Conservation (phyloP, 2,113 vertebrate genomes). For the Phylloscopus whistleri region DNA sequence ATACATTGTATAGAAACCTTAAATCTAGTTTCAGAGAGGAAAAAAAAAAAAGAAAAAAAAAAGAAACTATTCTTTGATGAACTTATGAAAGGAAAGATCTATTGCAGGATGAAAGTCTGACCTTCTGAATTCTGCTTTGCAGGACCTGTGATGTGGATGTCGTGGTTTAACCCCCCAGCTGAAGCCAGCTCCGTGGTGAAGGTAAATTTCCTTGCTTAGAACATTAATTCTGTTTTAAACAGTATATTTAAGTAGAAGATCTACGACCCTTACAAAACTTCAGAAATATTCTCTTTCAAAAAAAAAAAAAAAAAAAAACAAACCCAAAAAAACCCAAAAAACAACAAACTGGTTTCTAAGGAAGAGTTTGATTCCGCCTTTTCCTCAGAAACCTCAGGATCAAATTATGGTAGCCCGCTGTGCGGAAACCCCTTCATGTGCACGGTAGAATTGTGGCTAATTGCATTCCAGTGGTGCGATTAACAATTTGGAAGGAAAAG, state of each 20-base stretch:
- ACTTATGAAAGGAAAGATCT: constrained; percentile 29
- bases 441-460: neutral
- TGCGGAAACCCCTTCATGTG: neutral
- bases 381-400: neutral
- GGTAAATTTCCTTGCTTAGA: neutral
- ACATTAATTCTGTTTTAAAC: constrained; percentile 31
- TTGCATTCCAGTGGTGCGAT: neutral
- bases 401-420: neutral
- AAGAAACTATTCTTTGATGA: constrained; percentile 12
- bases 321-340: neutral
- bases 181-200: neutral
- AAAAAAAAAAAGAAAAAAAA: neutral
- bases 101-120: constrained; percentile 21
- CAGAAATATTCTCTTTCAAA: neutral
- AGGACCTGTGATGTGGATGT: neutral
- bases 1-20: constrained; percentile 31
- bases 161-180: neutral
- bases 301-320: neutral
- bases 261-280: neutral
- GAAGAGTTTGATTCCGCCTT: neutral
- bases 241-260: neutral
- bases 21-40: neutral
- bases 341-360: neutral
- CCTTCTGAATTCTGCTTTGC: neutral
- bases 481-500: neutral